Evolutionary conservation across 37 sponge, comb jelly and placozoan species (phyloP).

Genomic region (Lycopodina hypogea): DNA sequence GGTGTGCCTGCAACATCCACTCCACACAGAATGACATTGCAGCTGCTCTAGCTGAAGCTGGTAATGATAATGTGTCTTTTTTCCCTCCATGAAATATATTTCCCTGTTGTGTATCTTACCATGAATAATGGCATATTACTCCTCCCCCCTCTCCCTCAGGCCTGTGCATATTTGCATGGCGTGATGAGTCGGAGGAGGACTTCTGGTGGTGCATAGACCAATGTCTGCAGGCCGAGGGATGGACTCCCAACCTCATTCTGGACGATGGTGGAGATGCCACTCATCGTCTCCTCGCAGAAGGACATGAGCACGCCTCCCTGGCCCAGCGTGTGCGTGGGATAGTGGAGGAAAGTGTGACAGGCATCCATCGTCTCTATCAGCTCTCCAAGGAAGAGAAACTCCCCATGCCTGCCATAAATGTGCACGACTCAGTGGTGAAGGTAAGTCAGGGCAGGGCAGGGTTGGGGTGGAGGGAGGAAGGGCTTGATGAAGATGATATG

Average conservation of each 20-base stretch:
- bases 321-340: constrained; percentile 68
- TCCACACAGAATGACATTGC: constrained; percentile 88
- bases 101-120: no score
- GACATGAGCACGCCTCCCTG: background rate
- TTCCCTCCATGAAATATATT: background rate
- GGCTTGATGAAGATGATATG: background rate
- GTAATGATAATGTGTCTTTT: background rate
- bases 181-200: constrained; percentile 70
- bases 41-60: constrained; percentile 80
- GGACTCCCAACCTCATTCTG: constrained; percentile 76
- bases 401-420: constrained; percentile 85
- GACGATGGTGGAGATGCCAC: constrained; percentile 95
- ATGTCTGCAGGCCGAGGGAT: constrained; percentile 57
- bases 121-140: background rate
- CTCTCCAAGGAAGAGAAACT: constrained; percentile 72
- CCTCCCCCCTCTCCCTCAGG: background rate
- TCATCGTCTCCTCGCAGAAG: constrained; percentile 54
- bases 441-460: constrained; percentile 33
- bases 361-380: constrained; percentile 85
- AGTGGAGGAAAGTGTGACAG: constrained; percentile 89
- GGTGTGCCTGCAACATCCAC: constrained; percentile 87
- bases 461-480: no score
- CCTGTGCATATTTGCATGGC: constrained; percentile 78
- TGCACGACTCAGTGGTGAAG: constrained; percentile 90
- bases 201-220: constrained; percentile 98